phyloP scores from a whole-genome alignment of 2,888 invertebrate genomes.

The Cephus nigrinus region DNA sequence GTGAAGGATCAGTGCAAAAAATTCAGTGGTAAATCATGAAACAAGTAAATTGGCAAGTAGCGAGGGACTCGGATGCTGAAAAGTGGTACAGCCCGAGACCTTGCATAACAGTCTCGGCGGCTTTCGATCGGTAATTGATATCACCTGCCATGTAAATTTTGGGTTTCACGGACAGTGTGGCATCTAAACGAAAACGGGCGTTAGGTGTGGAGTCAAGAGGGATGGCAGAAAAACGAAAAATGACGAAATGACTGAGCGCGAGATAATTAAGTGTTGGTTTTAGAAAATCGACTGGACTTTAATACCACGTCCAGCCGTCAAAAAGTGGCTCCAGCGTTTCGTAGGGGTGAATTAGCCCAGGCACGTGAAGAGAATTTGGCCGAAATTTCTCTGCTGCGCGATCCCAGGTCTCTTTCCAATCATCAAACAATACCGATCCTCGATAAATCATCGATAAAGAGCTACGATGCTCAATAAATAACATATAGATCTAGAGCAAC shows the following conservation, averaged over 20 bases:
- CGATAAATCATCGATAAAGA: neutral
- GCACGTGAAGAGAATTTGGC: constrained; percentile 38
- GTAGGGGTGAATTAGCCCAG: constrained; percentile 20
- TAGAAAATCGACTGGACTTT: constrained; percentile 60
- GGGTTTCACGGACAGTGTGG: constrained; percentile 37
- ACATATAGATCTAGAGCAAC: neutral
- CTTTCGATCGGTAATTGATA: constrained; percentile 60
- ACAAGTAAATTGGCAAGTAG: neutral
- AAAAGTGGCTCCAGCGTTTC: neutral
- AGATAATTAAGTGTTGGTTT: constrained; percentile 67
- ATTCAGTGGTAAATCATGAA: neutral
- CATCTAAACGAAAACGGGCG: constrained; percentile 20
- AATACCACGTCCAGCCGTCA: constrained; percentile 50
- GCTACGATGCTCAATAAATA: neutral
- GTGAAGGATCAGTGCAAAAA: neutral
- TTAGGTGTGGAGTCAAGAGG: constrained; percentile 18
- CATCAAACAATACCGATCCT: neutral
- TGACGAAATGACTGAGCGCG: constrained; percentile 53
- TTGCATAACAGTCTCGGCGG: constrained; percentile 24
- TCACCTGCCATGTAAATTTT: constrained; percentile 65
- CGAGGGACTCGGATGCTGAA: neutral
- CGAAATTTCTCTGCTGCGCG: neutral
- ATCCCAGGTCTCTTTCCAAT: neutral
- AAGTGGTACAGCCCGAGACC: neutral
- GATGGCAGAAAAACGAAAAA: constrained; percentile 20